Evolutionary conservation across 2,797 vertebrate species (phyloP).

Genomic region (Sebastes trivittatus): DNA sequence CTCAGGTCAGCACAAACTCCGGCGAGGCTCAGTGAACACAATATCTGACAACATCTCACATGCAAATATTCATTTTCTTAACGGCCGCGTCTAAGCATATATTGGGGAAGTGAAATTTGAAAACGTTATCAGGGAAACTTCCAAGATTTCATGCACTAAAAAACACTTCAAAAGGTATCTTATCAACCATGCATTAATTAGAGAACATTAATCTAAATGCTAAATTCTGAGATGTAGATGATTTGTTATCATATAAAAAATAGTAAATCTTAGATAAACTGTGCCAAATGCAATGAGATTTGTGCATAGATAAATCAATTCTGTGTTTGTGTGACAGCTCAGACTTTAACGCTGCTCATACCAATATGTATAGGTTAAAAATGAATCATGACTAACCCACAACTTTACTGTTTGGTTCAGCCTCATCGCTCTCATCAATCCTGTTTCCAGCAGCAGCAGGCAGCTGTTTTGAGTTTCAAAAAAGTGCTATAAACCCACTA

Average conservation of each 20-base stretch:
- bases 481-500: not conserved
- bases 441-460: not conserved
- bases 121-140: not conserved
- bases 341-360: not conserved
- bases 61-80: conserved; percentile 27
- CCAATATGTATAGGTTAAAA: not conserved
- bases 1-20: conserved; percentile 46
- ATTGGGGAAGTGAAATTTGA: not conserved
- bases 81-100: not conserved
- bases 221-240: not conserved
- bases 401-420: not conserved
- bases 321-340: not conserved
- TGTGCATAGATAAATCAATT: not conserved
- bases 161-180: not conserved
- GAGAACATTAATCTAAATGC: not conserved
- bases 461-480: not conserved
- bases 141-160: not conserved
- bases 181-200: not conserved
- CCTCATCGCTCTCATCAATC: not conserved
- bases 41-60: conserved; percentile 28
- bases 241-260: not conserved
- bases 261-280: not conserved
- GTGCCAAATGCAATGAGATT: not conserved
- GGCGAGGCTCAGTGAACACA: conserved; percentile 13
- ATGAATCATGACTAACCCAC: not conserved